Conservation (phyloP, 2,113 vertebrate species). For the Jacana jacana region DNA sequence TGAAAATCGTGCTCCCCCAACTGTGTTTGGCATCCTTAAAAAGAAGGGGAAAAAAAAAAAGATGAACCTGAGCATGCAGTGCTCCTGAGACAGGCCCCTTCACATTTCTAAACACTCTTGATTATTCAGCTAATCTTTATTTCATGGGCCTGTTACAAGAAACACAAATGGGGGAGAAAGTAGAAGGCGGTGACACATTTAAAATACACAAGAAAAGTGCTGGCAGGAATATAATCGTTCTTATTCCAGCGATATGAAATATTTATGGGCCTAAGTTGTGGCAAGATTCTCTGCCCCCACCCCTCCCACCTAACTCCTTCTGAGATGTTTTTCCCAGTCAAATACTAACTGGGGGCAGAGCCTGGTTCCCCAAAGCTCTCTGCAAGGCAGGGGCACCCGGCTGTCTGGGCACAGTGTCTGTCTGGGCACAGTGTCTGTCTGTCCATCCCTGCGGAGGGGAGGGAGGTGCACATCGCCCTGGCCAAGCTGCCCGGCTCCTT, state of each 20-base stretch:
- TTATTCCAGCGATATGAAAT: slow-evolving; percentile 59
- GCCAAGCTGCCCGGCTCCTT: background rate
- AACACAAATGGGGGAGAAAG: slow-evolving; percentile 63
- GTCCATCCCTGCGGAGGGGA: slow-evolving; percentile 27
- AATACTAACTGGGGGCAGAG: background rate
- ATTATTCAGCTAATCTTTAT: slow-evolving; percentile 76
- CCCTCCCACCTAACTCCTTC: background rate
- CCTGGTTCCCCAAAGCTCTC: background rate
- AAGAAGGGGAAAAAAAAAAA: background rate
- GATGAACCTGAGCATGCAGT: background rate
- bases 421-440: slow-evolving; percentile 47
- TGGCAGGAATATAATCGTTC: slow-evolving; percentile 61
- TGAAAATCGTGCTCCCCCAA: background rate
- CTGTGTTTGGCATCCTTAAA: slow-evolving; percentile 25
- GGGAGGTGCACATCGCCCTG: background rate
- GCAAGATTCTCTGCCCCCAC: slow-evolving; percentile 4
- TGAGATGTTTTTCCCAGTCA: background rate
- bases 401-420: slow-evolving; percentile 53
- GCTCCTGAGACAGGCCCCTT: slow-evolving; percentile 58
- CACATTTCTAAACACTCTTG: slow-evolving; percentile 59
- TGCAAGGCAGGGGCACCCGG: slow-evolving; percentile 1
- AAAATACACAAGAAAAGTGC: slow-evolving; percentile 67
- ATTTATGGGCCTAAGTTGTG: slow-evolving; percentile 63
- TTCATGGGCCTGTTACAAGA: slow-evolving; percentile 69
- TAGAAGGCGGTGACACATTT: slow-evolving; percentile 67